phyloP scores from a whole-genome alignment of 35 echinoderm and acorn worm genomes.

The Diadema setosum region DNA sequence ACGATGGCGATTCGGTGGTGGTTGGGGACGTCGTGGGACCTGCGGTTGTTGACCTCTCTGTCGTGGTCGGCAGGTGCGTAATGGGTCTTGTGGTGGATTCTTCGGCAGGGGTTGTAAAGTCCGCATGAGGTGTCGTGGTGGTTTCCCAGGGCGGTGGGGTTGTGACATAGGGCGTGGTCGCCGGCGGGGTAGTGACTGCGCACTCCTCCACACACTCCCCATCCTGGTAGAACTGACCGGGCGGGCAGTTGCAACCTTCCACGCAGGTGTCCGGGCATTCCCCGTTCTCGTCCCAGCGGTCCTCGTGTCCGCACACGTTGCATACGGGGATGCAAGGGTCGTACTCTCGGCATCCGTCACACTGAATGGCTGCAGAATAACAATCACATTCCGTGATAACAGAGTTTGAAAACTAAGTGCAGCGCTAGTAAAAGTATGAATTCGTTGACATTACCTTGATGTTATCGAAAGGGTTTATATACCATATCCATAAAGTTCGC shows the following conservation, averaged over 20 bases:
- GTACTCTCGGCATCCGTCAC: conserved; percentile 66
- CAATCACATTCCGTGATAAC: too few species aligned
- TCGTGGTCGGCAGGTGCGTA: too few species aligned
- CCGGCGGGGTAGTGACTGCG: background rate
- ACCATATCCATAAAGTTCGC: too few species aligned
- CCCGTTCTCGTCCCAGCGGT: conserved; percentile 2
- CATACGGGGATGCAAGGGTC: conserved; percentile 78
- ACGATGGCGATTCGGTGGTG: too few species aligned
- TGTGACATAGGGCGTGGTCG: background rate
- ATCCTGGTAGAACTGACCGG: conserved; percentile 23
- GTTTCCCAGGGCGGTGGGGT: background rate
- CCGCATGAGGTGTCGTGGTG: background rate
- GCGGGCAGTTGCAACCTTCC: conserved; percentile 78
- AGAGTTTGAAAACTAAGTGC: background rate
- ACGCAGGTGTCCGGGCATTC: conserved; percentile 75
- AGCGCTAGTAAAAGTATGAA: too few species aligned
- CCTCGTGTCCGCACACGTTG: conserved; percentile 29
- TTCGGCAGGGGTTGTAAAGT: background rate
- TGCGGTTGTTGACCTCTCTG: too few species aligned
- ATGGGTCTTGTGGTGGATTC: background rate
- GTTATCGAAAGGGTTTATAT: too few species aligned
- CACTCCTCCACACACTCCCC: conserved; percentile 75
- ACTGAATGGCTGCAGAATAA: conserved; percentile 79
- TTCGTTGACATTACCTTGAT: too few species aligned
- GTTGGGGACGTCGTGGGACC: too few species aligned